Percentiles rank a stretch among this genome's conserved stretches.
Conservation (phyloP, 1,140 invertebrate genomes). For the Zeugodacus cucurbitae region DNA sequence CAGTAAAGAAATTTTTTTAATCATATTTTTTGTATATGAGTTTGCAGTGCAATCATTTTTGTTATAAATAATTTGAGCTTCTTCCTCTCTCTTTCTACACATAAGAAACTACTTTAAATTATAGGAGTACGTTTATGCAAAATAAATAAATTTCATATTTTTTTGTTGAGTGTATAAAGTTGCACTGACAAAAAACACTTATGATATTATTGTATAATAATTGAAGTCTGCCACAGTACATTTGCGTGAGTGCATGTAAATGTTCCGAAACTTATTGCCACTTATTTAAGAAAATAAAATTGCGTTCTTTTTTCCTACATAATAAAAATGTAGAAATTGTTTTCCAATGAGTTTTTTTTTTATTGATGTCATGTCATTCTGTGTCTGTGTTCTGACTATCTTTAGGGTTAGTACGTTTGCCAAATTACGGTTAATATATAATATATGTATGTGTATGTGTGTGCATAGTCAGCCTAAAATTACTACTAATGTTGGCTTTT, state of each 20-base stretch:
- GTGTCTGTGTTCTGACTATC: background rate
- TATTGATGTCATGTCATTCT: background rate
- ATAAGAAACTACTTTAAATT: background rate
- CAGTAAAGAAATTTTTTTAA: background rate
- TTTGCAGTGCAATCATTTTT: background rate
- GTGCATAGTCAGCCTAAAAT: background rate
- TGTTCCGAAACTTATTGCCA: background rate
- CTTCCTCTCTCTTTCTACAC: background rate
- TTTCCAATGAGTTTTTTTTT: background rate
- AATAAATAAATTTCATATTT: background rate
- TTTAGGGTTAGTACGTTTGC: background rate
- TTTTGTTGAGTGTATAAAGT: background rate
- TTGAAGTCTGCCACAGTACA: background rate
- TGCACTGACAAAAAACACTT: background rate
- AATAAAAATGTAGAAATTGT: background rate
- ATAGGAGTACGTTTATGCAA: constrained; percentile 4
- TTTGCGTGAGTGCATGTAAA: background rate
- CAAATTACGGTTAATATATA: background rate
- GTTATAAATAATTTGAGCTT: constrained; percentile 36
- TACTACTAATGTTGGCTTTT: background rate
- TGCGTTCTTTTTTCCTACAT: background rate
- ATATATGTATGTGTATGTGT: background rate
- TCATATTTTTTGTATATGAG: background rate
- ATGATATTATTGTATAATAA: background rate
- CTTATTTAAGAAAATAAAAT: background rate